Percentiles rank a stretch among this genome's conserved stretches.
Conservation (phyloP, 2,113 vertebrate species). For the human (Homo sapiens) region GRCh38 chr19:2755001-2755500, state of each 20-base stretch:
- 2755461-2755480: background rate
- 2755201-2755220: background rate
- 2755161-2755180: no score
- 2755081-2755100: accelerated
- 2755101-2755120: background rate
- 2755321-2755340: background rate
- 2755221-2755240: background rate
- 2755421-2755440: constrained; percentile 9
- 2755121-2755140: background rate
- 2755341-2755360: accelerated
- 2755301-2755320: background rate
- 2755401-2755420: background rate
- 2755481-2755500: background rate
- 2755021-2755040: background rate
- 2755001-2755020: background rate
- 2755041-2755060: accelerated
- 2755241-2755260: background rate
- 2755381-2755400: background rate
- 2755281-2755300: accelerated
- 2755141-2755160: background rate
- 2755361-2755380: accelerated
- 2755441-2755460: background rate
- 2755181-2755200: background rate
- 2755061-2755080: background rate
- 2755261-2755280: accelerated